A percentile compares a stretch with the other conserved stretches of the same genome.
These are phyloP conservation scores for Neogale vison DNA, from an alignment of 2,113 vertebrate species.

Conservation along the genomic window DNA sequence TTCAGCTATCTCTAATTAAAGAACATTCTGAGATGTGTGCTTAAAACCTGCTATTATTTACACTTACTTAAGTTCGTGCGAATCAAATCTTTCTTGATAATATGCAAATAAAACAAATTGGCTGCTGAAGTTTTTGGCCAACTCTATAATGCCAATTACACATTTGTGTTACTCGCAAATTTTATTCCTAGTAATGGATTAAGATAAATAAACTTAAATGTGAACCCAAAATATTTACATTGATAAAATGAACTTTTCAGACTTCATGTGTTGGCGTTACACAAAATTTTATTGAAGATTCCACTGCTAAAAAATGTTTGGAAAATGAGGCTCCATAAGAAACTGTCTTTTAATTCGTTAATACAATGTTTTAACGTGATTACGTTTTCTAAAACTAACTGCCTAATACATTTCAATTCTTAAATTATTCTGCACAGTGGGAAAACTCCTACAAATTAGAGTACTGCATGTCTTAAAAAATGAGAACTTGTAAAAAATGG, in stretches of 20 bases:
- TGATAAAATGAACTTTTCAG: not conserved
- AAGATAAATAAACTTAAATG: not conserved
- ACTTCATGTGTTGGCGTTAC: not conserved
- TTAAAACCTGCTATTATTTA: conserved; percentile 26
- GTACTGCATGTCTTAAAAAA: not conserved
- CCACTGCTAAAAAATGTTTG: conserved; percentile 2
- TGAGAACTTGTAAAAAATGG: not conserved
- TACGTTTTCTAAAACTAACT: conserved; percentile 1
- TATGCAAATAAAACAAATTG: not conserved
- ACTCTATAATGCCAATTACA: not conserved
- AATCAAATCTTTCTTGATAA: not conserved
- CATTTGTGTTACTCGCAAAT: conserved; percentile 13
- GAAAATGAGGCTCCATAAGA: not conserved
- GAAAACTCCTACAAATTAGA: not conserved
- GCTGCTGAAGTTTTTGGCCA: not conserved
- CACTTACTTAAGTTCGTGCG: not conserved
- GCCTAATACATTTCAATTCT: not conserved
- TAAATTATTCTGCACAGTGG: not conserved
- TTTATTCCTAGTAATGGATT: not conserved
- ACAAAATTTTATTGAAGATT: conserved; percentile 3
- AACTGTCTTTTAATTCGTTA: conserved; percentile 17
- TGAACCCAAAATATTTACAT: not conserved
- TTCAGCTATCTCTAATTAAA: conserved; percentile 13
- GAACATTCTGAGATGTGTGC: not conserved
- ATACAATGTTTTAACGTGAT: not conserved